phyloP scores from a whole-genome alignment of 2,888 invertebrate genomes.

The Rotaria sp. region DNA sequence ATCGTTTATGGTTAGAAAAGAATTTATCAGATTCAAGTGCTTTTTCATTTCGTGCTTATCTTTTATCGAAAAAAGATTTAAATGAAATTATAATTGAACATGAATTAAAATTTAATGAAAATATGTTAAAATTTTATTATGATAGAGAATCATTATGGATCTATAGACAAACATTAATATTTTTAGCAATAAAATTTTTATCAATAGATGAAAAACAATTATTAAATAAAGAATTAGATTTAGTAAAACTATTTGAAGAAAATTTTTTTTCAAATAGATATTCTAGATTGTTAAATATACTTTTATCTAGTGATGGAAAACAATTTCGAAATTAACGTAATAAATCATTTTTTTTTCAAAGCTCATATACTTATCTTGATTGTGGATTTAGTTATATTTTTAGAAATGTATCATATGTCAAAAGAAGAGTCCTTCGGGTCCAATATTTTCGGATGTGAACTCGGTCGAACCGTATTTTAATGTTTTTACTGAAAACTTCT shows the following conservation, averaged over 20 bases:
- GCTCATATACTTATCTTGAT: no score
- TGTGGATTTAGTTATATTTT: no score
- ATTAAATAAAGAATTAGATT: neutral
- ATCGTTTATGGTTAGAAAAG: neutral
- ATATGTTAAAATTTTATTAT: neutral
- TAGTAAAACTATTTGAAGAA: neutral
- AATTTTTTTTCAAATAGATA: neutral
- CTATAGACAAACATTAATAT: neutral
- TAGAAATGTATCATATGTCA: no score
- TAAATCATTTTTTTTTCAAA: no score
- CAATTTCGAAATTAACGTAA: neutral
- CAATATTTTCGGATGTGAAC: no score
- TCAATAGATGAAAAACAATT: neutral
- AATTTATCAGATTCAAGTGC: conserved; percentile 24
- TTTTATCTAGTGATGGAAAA: neutral
- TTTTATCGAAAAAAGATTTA: neutral
- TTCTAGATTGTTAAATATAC: neutral
- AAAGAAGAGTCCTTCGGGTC: no score
- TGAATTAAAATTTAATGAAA: neutral
- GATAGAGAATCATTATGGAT: conserved; percentile 30
- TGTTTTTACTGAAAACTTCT: no score
- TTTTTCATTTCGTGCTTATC: neutral
- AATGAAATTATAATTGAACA: neutral
- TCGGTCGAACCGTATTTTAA: no score
- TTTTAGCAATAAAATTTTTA: neutral